phyloP scores from a whole-genome alignment of 2,113 vertebrate genomes.

The Corydoras sp. region DNA sequence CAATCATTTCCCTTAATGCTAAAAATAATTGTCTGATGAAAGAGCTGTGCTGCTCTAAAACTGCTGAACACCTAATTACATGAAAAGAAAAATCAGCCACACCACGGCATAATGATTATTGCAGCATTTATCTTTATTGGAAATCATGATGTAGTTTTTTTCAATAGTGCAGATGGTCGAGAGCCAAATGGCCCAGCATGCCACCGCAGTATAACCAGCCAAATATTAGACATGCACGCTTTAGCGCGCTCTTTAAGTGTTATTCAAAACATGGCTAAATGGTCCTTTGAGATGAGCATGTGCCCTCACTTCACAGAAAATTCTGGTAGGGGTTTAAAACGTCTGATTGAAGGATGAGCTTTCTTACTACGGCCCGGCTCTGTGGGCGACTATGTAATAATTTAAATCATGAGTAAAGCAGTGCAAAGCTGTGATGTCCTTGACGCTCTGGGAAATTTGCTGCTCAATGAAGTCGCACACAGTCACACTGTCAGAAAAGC shows the following conservation, averaged over 20 bases:
- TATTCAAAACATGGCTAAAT: slow-evolving; percentile 21
- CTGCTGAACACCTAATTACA: too few species aligned
- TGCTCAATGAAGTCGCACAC: background rate
- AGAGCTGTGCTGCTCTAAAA: too few species aligned
- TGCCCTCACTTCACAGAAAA: slow-evolving; percentile 1
- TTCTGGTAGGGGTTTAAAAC: background rate
- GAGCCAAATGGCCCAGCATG: slow-evolving; percentile 5
- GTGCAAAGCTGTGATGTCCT: background rate
- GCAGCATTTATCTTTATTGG: background rate
- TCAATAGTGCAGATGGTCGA: background rate
- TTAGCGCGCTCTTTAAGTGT: slow-evolving; percentile 6
- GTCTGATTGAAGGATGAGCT: background rate
- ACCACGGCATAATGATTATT: background rate
- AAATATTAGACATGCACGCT: slow-evolving; percentile 5
- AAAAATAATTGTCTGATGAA: too few species aligned
- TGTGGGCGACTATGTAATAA: slow-evolving; percentile 1
- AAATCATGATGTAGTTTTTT: slow-evolving; percentile 1
- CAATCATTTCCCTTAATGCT: too few species aligned
- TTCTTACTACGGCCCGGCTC: background rate
- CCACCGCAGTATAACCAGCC: background rate
- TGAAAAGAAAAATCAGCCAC: too few species aligned
- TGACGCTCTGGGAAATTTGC: background rate
- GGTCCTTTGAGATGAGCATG: slow-evolving; percentile 7
- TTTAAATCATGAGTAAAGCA: background rate
- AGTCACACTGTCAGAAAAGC: background rate